Evolutionary conservation across 2,113 vertebrate species (phyloP), one percentile per base, ranked within the genome.

Genomic region (Sander lucioperca): DNA sequence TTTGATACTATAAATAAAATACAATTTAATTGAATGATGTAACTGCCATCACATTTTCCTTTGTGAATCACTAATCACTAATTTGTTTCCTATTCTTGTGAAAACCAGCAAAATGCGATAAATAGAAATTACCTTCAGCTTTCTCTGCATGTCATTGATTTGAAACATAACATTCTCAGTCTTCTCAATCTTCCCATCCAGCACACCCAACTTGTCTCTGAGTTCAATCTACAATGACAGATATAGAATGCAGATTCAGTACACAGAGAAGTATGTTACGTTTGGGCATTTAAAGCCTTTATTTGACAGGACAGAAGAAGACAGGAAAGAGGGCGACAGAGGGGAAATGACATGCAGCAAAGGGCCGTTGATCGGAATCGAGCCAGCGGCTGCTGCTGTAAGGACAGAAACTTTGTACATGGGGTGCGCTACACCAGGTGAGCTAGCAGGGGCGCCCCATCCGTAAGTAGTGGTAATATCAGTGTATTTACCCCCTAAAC

Each of bases 141-240:
- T 92, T 71, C 9, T 88, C 77, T 96, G 95, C 15, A 83, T 89
- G 25, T 67, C 53, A 67, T 79, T 94, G 82, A 97, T 92, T 0
- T 95, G 90, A 18, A 64, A 89, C 62, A 96, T 77, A 0, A 93
- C 91, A 15, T 0, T 85, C 1, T 79, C n/a, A 0, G 95, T 94
- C 33, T 84, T 96, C 4, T 92, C 95, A 19, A 92, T 92, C 68
- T 96, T 96, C n/a, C 67, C 74, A 1, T 94, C 85, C 85, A 96
- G 88, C 66, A 94, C 10, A 10, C 1, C 1, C 33, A 97, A 79
- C 27, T 91, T 95, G 12, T 94, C 90, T 84, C 88, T 96, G 87
- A 97, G 85, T 2, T 73, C 88, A 0, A 48, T 54, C 97, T 98
- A 76, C 27, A 71, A 53, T 72, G 48, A 59, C 48, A 76, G 30